Base-by-base conservation (phyloP, 2,113 vertebrate species). In the Halcyon malimbica region DNA sequence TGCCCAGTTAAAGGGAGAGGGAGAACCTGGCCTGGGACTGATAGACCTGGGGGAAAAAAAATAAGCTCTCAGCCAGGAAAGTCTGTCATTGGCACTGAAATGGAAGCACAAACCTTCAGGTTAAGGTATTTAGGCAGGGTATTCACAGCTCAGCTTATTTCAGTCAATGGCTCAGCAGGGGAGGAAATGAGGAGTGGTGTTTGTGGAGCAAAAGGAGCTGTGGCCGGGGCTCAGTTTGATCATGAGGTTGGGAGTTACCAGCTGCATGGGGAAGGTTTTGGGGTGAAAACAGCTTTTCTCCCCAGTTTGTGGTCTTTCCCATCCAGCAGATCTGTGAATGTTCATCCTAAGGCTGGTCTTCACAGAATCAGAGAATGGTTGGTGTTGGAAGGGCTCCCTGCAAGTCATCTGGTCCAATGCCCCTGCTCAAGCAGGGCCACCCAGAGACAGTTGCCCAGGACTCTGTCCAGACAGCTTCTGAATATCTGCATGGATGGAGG, bases 81-180 rank as follows among this genome's bases (percentile, higher is more conserved):
- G 41, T 25, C n/a, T 68, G 21, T 44, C 63, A 90, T 67, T 73
- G 73, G 54, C 63, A 37, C 53, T 57, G 54, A 39, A 69, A 41
- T 10, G 15, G 42, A 79, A 79, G 42, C 16, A 20, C 42, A 51
- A 16, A 42, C 29, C 17, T 35, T 13, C 50, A 62, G 39, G 50
- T 42, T 37, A 33, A 71, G 57, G 14, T 73, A 4, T 13, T 63
- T 56, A 60, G 62, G 16, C 64, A 62, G 46, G 23, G 10, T 42
- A 11, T 57, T 76, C 84, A 29, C 67, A 83, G 77, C 77, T 71
- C 53, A 33, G 29, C 41, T 68, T 48, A 10, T 25, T 57, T 57
- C 0, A 1, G 46, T 67, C 46, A 53, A 0, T 73, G 0, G 0
- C n/a, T 63, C 2, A 4, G 56, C 26, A 35, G 1, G 1, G n/a